Base-by-base conservation (phyloP, 1,140 invertebrate species). In the Scaptodrosophila lebanonensis region DNA sequence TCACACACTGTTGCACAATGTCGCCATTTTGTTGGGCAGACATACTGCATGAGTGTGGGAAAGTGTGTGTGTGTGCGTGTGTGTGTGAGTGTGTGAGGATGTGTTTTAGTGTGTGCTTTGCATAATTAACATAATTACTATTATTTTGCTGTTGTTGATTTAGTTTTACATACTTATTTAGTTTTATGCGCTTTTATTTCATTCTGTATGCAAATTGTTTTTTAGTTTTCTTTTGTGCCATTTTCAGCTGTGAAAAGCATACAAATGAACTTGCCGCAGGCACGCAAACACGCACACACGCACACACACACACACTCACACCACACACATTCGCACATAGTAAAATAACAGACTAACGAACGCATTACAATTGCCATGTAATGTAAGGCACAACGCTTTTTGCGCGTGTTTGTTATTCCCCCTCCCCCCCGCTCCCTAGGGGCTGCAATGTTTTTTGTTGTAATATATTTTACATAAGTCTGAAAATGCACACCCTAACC, bases 91-190 rank as follows among this genome's bases (percentile, higher is more conserved):
- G 52, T 39, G 18, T 16, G 9, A 30, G 22, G 25, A 47, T 44
- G 32, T 40, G 39, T 27, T 5, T 40, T 9, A 35, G 44, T 35
- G 12, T 54, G 45, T 65, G 47, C 50, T 51, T 56, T 49, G 65
- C 54, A 65, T 79, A 77, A 77, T 77, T 77, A 77, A 77, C 73
- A 77, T 79, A 77, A 77, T 77, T 77, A 77, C 73, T 73, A 77
- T 73, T 79, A 79, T 79, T 77, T 69, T 77, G 52, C 40, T 54
- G 44, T 49, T 82, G 73, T 77, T 77, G 67, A 77, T 77, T 79
- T 77, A 68, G 73, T 66, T 79, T 77, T 73, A 65, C 68, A 77
- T 69, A 82, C 11, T 44, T 59, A 49, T 63, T 66, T 53, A 57
- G 48, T 50, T 66, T 39, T 35, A 53, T 70, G 51, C 45, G 49